phyloP scores from a whole-genome alignment of 2,888 invertebrate species.

The Himalopsyche kuldschensis region DNA sequence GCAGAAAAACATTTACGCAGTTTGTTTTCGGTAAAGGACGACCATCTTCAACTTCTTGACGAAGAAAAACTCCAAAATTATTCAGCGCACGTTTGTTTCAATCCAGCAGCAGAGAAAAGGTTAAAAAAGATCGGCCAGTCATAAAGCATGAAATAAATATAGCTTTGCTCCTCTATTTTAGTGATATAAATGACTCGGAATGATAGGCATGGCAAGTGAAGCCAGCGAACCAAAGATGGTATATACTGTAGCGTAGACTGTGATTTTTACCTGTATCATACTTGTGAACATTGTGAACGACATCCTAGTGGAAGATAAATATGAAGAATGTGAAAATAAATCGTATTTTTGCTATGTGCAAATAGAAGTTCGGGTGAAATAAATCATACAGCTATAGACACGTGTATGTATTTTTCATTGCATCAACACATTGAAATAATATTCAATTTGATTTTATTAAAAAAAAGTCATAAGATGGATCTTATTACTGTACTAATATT shows the following conservation, averaged over 20 bases:
- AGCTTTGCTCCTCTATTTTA: background rate
- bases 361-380: background rate
- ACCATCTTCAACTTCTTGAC: background rate
- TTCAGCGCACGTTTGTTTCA: constrained; percentile 29
- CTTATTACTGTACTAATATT: too few species aligned
- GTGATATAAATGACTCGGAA: constrained; percentile 26
- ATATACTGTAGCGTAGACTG: background rate
- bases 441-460: too few species aligned
- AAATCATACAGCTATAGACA: too few species aligned
- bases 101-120: constrained; percentile 22
- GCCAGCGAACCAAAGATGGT: background rate
- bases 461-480: too few species aligned
- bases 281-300: background rate
- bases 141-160: constrained; percentile 26
- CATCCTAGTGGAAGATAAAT: background rate
- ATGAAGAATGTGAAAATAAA: background rate
- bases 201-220: constrained; percentile 25
- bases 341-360: background rate
- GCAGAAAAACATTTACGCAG: background rate
- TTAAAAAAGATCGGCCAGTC: constrained; percentile 19
- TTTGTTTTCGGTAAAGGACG: background rate
- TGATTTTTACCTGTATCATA: background rate
- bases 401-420: too few species aligned
- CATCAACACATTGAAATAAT: too few species aligned
- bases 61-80: constrained; percentile 2